Percentiles rank a stretch among this genome's conserved stretches.
These are phyloP conservation scores for Bovichtus variegatus DNA, from an alignment of 2,797 vertebrate species.

Conservation along the genomic window DNA sequence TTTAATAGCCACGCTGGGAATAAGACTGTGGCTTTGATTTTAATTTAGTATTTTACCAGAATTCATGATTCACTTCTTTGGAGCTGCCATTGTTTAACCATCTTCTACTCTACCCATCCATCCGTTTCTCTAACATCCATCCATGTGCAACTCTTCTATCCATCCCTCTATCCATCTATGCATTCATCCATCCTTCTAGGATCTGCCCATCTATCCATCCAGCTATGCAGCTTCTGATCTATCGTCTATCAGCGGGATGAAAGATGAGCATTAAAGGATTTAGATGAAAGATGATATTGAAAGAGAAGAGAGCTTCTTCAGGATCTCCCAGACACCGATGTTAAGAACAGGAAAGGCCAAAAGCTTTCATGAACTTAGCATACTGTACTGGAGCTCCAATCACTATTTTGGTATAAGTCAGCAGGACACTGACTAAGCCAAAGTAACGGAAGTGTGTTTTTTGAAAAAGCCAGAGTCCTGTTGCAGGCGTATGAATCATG, in stretches of 20 bases:
- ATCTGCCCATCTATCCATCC: background rate
- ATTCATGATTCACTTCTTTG: background rate
- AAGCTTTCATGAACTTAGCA: background rate
- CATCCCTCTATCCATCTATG: background rate
- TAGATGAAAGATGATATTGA: background rate
- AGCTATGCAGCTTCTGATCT: background rate
- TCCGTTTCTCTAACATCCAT: background rate
- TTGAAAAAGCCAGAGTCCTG: slow-evolving; percentile 26
- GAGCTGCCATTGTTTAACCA: too few relatives aligned
- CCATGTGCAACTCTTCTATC: too few relatives aligned
- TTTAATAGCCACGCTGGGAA: slow-evolving; percentile 19
- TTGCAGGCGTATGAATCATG: slow-evolving; percentile 54
- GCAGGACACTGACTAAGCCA: slow-evolving; percentile 15
- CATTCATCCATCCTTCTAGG: background rate
- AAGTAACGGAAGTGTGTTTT: slow-evolving; percentile 32
- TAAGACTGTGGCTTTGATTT: slow-evolving; percentile 4
- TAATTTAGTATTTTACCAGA: slow-evolving; percentile 1
- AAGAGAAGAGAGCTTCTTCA: background rate
- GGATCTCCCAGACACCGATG: background rate
- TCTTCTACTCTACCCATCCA: too few relatives aligned
- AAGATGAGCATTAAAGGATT: background rate
- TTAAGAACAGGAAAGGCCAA: background rate
- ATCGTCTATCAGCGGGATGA: background rate
- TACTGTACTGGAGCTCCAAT: background rate
- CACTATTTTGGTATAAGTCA: slow-evolving; percentile 21